A percentile compares a stretch with the other conserved stretches of the same genome.
Conservation (phyloP, 2,888 invertebrate species). For the Drosophila fulvimacula region DNA sequence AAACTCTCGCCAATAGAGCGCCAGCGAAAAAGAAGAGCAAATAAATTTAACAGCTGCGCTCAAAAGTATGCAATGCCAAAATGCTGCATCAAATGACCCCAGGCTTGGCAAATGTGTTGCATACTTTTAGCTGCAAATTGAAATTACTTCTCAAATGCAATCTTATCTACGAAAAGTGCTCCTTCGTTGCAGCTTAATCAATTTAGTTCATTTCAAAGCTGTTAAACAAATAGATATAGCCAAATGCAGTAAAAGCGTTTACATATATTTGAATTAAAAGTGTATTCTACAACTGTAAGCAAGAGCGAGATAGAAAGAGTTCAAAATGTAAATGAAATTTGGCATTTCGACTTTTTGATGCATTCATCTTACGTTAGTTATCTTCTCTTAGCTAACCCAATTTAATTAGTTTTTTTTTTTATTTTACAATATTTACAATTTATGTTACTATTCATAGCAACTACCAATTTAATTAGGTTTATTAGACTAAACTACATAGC, state of each 20-base stretch:
- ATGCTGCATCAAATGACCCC: conserved; percentile 3
- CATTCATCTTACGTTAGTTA: not conserved
- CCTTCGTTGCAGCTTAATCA: not conserved
- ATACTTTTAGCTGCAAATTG: conserved; percentile 37
- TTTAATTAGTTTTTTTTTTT: conserved; percentile 7
- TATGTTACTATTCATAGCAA: too few relatives aligned
- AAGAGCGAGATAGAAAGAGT: not conserved
- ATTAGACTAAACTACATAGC: not conserved
- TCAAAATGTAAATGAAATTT: not conserved
- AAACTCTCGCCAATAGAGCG: not conserved
- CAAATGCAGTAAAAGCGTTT: not conserved
- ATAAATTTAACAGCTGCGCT: conserved; percentile 28
- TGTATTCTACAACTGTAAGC: not conserved
- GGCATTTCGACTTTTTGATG: not conserved
- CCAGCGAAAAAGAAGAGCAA: conserved; percentile 7
- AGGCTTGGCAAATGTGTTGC: conserved; percentile 14
- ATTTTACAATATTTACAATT: too few relatives aligned
- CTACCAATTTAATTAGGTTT: conserved; percentile 4
- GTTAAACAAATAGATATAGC: not conserved
- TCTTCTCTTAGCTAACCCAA: not conserved
- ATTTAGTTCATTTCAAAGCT: not conserved
- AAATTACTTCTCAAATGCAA: conserved; percentile 18
- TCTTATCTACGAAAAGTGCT: conserved; percentile 1
- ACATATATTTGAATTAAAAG: conserved; percentile 2
- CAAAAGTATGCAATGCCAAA: conserved; percentile 58